Conservation (phyloP, 2,797 vertebrate genomes). For the Gorsachius magnificus region DNA sequence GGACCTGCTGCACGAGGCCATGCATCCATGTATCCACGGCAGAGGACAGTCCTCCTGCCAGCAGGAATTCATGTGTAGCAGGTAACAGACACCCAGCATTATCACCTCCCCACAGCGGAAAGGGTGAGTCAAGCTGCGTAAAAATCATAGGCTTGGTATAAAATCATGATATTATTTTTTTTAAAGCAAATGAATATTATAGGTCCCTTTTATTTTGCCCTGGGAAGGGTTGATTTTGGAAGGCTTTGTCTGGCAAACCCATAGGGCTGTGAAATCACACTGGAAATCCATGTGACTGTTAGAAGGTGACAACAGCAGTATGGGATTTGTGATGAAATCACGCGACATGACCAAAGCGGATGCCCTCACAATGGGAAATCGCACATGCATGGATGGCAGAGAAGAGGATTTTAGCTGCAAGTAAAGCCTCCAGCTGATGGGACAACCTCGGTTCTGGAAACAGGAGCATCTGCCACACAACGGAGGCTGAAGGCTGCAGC, state of each 20-base stretch:
- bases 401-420: not conserved
- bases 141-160: not conserved
- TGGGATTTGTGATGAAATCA: not conserved
- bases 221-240: not conserved
- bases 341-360: not conserved
- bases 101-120: not conserved
- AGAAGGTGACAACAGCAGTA: not conserved
- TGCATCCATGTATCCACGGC: fast-evolving
- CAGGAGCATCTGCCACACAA: not conserved
- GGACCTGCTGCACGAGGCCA: not conserved
- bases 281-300: not conserved
- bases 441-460: not conserved
- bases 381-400: not conserved
- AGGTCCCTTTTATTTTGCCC: not conserved
- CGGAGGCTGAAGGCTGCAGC: not conserved
- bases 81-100: not conserved
- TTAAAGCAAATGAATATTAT: not conserved
- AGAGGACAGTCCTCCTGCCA: not conserved
- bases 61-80: not conserved
- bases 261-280: not conserved
- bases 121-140: not conserved
- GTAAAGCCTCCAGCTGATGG: not conserved
- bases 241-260: not conserved
- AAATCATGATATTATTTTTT: not conserved
- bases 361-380: not conserved